These are phyloP conservation scores for Vidua macroura DNA, from an alignment of 2,113 vertebrate genomes.

Conservation along the genomic window DNA sequence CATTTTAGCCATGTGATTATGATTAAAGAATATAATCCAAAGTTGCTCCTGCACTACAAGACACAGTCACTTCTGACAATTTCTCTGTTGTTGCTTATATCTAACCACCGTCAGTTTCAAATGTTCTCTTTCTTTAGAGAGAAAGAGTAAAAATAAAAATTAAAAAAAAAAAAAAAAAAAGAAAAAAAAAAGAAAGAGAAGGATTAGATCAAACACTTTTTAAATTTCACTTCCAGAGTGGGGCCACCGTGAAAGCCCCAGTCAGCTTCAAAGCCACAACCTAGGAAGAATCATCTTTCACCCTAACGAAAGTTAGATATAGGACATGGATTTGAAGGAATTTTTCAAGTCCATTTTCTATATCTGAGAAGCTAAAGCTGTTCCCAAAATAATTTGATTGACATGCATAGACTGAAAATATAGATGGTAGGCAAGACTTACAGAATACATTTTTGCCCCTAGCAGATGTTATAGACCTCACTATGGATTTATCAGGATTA, in stretches of 20 bases:
- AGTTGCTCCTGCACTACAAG: background rate
- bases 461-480: conserved; percentile 8
- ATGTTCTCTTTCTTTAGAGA: background rate
- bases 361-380: conserved; percentile 5
- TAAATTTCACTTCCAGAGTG: background rate
- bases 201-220: background rate
- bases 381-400: conserved; percentile 58
- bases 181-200: background rate
- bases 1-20: background rate
- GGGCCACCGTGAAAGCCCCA: background rate
- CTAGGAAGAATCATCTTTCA: background rate
- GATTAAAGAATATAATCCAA: background rate
- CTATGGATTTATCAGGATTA: conserved; percentile 31
- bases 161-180: background rate
- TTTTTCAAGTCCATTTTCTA: conserved; percentile 35
- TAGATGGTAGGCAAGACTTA: conserved; percentile 20
- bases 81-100: background rate
- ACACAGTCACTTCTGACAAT: background rate
- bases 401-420: conserved; percentile 57
- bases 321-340: conserved; percentile 28
- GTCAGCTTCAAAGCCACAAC: background rate
- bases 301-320: background rate
- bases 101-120: background rate
- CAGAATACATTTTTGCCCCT: background rate
- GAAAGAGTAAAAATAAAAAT: background rate